Base-by-base conservation (phyloP, 2,113 vertebrate genomes). In the Tupaia chinensis region DNA sequence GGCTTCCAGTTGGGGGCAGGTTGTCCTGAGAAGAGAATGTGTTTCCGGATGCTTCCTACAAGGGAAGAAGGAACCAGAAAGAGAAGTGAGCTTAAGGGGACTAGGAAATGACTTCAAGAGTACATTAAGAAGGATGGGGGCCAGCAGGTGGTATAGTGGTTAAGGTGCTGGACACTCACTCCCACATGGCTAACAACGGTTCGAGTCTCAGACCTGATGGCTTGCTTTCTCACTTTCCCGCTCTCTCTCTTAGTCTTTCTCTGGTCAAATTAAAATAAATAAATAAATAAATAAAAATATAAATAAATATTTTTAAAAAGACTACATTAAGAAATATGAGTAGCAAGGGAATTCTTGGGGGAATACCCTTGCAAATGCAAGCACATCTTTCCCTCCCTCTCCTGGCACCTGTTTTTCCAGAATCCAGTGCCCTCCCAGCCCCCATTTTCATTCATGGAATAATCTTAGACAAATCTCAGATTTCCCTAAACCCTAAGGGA, bases 21-120 rank as follows among this genome's bases (percentile, higher is more conserved):
- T 2, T 93, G 92, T 87, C 95, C 96, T 12, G 96, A 95, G 83
- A 95, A 97, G 29, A 97, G 84, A 8, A 32, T 77, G 66, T 97
- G 89, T 32, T 96, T 97, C 80, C 56, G 90, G 87, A 84, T 95
- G 76, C 84, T 96, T 68, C 97, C 97, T 97, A 58, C 0, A 34
- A 34, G 34, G 74, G 54, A 61, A 44, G 56, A 89, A 85, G 44
- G 34, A 68, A 81, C 53, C 1, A 12, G 12, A 83, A 25, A 58
- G 27, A 92, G 19, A 74, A 20, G 8, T 54, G 23, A 81, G 34
- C 32, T 85, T 70, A 9, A 23, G 13, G 6, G 13, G 9, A 32
- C 5, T n/a, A 53, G n/a, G 63, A 79, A 73, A 15, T 58, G 7
- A 87, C 44, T 80, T 66, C 22, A 58, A 82, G 54, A 8, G 58